These are phyloP conservation scores for Leptothorax acervorum DNA, from an alignment of 2,888 invertebrate genomes.

Conservation along the genomic window DNA sequence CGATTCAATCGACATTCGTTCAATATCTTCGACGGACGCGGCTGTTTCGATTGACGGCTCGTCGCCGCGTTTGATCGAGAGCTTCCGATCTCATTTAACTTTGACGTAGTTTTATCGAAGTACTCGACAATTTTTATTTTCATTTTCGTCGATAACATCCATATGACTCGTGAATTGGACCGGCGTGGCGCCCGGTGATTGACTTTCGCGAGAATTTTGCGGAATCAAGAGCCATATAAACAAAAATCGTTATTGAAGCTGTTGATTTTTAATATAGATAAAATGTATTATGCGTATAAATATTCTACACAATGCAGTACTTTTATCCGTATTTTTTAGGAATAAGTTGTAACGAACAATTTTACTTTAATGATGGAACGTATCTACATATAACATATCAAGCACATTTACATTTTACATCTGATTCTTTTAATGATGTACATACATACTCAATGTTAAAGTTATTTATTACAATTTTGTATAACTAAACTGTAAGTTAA, in stretches of 20 bases:
- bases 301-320: not conserved
- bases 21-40: conserved; percentile 20
- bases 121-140: conserved; percentile 45
- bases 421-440: not conserved
- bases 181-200: not conserved
- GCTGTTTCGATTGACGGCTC: conserved; percentile 38
- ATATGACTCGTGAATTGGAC: conserved; percentile 8
- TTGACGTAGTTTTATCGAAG: conserved; percentile 34
- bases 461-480: not conserved
- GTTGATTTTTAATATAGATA: conserved; percentile 8
- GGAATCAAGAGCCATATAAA: not conserved
- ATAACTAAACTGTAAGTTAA: not conserved
- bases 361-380: not conserved
- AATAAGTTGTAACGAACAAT: not conserved
- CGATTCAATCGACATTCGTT: conserved; percentile 31
- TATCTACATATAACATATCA: not conserved
- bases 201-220: conserved; percentile 30
- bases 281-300: not conserved
- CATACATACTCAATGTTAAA: not conserved
- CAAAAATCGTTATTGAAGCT: conserved; percentile 1
- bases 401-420: not conserved
- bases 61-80: conserved; percentile 44
- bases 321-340: not conserved
- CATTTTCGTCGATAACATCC: not conserved
- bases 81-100: conserved; percentile 46